These are phyloP conservation scores for Entosphenus tridentatus DNA, from an alignment of 2,113 vertebrate genomes.

Conservation along the genomic window DNA sequence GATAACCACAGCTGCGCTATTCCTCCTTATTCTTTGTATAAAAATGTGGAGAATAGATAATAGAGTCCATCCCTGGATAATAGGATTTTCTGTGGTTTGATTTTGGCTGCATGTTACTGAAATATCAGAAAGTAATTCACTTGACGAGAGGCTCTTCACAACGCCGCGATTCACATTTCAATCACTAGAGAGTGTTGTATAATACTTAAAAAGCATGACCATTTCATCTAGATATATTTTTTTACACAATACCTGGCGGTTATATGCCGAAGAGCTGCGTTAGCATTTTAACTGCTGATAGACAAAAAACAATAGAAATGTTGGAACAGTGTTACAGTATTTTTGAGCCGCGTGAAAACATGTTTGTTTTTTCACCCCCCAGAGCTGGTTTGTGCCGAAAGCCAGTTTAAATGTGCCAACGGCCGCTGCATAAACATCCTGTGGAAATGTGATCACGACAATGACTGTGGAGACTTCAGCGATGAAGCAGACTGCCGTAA, in stretches of 20 bases:
- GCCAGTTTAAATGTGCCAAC: constrained; percentile 74
- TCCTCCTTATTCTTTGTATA: too few species aligned
- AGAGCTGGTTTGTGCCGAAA: constrained; percentile 59
- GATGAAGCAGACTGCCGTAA: constrained; percentile 85
- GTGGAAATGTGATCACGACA: constrained; percentile 89
- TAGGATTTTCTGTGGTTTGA: too few species aligned
- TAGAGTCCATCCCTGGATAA: too few species aligned
- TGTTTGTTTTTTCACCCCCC: constrained; percentile 13
- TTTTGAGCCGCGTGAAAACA: not conserved
- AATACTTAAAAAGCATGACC: too few species aligned
- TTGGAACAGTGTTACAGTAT: not conserved
- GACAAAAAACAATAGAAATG: not conserved
- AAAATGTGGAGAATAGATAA: too few species aligned
- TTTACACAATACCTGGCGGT: not conserved
- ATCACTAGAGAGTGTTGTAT: too few species aligned
- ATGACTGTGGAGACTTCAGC: constrained; percentile 93
- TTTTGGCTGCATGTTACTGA: too few species aligned
- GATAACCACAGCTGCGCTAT: too few species aligned
- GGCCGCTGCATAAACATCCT: constrained; percentile 94
- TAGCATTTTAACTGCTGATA: not conserved
- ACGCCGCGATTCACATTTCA: too few species aligned
- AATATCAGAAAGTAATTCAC: too few species aligned
- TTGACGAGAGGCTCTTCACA: too few species aligned
- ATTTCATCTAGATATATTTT: not conserved
- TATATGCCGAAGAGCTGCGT: not conserved